Percentiles rank a stretch among this genome's conserved stretches.
phyloP scores from a whole-genome alignment of 1,140 invertebrate genomes.

The Gonatopus flavifemur region DNA sequence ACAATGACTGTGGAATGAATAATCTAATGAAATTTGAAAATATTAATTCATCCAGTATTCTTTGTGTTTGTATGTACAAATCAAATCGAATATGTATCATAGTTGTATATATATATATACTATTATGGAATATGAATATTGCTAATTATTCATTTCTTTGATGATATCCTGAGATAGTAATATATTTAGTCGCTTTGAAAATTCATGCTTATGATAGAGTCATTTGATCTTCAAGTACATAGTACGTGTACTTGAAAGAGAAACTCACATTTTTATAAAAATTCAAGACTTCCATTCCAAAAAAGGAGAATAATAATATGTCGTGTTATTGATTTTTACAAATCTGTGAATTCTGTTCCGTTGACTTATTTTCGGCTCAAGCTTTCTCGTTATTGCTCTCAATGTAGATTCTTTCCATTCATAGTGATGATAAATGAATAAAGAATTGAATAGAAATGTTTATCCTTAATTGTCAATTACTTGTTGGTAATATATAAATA shows the following conservation, averaged over 20 bases:
- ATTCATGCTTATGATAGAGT: too few relatives aligned
- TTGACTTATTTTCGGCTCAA: not conserved
- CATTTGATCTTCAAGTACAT: conserved; percentile 6
- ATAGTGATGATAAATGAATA: conserved; percentile 4
- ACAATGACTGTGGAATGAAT: too few relatives aligned
- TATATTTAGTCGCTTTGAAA: conserved; percentile 8
- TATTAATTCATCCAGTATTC: too few relatives aligned
- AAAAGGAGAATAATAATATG: not conserved
- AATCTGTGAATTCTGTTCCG: not conserved
- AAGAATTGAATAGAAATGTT: not conserved
- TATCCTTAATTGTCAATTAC: not conserved
- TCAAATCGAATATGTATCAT: too few relatives aligned
- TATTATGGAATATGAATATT: conserved; percentile 10
- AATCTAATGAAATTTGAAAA: too few relatives aligned
- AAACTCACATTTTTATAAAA: too few relatives aligned
- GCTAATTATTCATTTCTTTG: conserved; percentile 7
- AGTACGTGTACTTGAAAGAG: not conserved
- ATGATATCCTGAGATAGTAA: conserved; percentile 2
- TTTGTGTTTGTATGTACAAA: too few relatives aligned
- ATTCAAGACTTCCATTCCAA: too few relatives aligned
- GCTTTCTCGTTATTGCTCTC: not conserved
- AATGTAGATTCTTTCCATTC: not conserved
- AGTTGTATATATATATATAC: too few relatives aligned
- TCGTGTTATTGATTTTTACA: not conserved
- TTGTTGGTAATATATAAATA: not conserved